A percentile compares a stretch with the other conserved stretches of the same genome.
Conservation (phyloP, 2,113 vertebrate genomes). For the Psephotus haematonotus region DNA sequence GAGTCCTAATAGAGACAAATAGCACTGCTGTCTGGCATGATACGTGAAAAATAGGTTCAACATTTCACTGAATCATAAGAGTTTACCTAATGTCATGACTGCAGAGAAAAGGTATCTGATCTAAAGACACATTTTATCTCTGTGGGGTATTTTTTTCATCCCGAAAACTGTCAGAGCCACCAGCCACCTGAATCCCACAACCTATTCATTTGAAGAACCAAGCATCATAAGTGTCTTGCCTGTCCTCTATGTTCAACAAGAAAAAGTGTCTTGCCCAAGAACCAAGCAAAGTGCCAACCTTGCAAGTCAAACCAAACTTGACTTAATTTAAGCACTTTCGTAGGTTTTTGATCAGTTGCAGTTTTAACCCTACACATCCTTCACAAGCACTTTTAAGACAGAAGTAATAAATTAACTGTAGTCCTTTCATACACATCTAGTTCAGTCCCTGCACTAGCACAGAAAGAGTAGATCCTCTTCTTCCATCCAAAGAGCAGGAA, state of each 20-base stretch:
- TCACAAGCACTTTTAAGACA: neutral
- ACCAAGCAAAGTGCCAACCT: neutral
- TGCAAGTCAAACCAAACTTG: neutral
- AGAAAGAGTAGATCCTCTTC: neutral
- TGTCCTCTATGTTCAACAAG: neutral
- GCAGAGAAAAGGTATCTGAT: neutral
- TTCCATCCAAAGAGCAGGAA: neutral
- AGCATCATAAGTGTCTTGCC: neutral
- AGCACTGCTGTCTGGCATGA: neutral
- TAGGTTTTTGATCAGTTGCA: neutral
- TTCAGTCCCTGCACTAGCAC: neutral
- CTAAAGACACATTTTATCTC: neutral
- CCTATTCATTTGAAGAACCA: neutral
- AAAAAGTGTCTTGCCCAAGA: neutral
- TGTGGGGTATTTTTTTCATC: neutral
- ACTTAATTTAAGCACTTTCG: neutral
- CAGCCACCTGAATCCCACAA: neutral
- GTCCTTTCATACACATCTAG: neutral
- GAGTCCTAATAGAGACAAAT: constrained; percentile 2
- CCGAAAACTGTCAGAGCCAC: neutral
- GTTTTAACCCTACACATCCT: neutral
- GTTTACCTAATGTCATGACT: neutral
- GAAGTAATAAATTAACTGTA: neutral
- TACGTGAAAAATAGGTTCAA: neutral
- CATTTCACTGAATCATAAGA: constrained; percentile 1